Evolutionary conservation across 1,140 invertebrate genomes (phyloP).

Genomic region (Procambarus virginalis): DNA sequence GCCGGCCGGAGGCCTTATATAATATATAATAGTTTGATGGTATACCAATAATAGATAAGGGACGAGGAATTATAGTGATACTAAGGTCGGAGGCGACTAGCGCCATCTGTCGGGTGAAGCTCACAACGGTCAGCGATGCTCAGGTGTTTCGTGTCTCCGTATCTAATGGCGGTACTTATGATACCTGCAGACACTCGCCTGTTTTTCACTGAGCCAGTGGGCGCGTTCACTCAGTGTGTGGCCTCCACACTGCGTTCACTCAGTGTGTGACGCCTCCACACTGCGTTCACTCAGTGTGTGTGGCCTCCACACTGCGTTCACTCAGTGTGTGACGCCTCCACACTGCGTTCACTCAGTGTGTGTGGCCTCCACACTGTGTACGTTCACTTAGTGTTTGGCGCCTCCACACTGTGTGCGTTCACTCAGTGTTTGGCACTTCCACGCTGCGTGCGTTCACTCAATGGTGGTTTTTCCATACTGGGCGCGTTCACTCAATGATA

Average conservation of each 20-base stretch:
- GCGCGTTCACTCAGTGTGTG: neutral
- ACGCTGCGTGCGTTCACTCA: no score
- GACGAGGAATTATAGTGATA: neutral
- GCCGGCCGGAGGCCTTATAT: no score
- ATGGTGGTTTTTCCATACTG: no score
- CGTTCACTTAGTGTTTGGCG: no score
- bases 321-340: no score
- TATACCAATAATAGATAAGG: neutral
- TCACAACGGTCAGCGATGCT: neutral
- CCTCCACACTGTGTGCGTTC: no score
- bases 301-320: neutral
- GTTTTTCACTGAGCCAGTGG: neutral
- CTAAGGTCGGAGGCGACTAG: neutral
- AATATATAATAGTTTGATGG: neutral
- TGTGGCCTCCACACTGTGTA: neutral
- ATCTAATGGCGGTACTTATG: slow-evolving; percentile 7
- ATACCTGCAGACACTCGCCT: neutral
- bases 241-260: neutral
- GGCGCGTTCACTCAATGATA: no score
- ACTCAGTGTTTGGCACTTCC: no score
- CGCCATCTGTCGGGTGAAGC: neutral
- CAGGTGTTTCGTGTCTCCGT: neutral
- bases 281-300: neutral
- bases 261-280: neutral
- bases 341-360: neutral